Conservation (phyloP, 2,888 invertebrate species). For the Spatulosminthurus flaviceps region DNA sequence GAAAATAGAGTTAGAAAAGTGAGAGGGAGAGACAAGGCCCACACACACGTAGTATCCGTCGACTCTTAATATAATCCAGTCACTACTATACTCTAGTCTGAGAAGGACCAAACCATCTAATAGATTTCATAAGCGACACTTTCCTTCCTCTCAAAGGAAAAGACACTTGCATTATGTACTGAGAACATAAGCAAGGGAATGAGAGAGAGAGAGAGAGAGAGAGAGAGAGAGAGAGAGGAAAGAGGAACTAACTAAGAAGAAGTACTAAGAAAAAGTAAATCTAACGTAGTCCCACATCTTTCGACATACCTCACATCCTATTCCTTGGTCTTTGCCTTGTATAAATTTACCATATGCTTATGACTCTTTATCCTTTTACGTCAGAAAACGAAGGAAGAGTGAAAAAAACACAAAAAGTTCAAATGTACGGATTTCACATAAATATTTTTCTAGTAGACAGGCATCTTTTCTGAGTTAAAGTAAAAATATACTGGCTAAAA, state of each 20-base stretch:
- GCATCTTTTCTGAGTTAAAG: neutral
- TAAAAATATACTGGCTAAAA: neutral
- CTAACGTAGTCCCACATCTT: neutral
- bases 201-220: too few relatives aligned
- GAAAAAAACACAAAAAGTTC: neutral
- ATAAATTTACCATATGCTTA: neutral
- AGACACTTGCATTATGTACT: neutral
- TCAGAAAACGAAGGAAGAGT: neutral
- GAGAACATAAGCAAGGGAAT: neutral
- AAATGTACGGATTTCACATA: neutral
- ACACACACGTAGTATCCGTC: constrained; percentile 15
- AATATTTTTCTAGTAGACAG: neutral
- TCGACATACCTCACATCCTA: constrained; percentile 1
- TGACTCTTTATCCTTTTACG: constrained; percentile 1
- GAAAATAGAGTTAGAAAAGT: constrained; percentile 7
- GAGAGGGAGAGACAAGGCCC: constrained; percentile 16
- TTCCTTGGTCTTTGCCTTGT: constrained; percentile 1
- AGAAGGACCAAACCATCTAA: neutral
- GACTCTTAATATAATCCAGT: constrained; percentile 8
- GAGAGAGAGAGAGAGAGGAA: too few relatives aligned
- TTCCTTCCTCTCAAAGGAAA: constrained; percentile 3
- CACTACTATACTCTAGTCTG: neutral
- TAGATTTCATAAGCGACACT: constrained; percentile 10
- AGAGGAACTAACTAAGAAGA: too few relatives aligned
- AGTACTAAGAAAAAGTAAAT: too few relatives aligned